Percentiles rank a stretch among this genome's conserved stretches.
Conservation (phyloP, 2,113 vertebrate species). For the Capreolus pygargus region DNA sequence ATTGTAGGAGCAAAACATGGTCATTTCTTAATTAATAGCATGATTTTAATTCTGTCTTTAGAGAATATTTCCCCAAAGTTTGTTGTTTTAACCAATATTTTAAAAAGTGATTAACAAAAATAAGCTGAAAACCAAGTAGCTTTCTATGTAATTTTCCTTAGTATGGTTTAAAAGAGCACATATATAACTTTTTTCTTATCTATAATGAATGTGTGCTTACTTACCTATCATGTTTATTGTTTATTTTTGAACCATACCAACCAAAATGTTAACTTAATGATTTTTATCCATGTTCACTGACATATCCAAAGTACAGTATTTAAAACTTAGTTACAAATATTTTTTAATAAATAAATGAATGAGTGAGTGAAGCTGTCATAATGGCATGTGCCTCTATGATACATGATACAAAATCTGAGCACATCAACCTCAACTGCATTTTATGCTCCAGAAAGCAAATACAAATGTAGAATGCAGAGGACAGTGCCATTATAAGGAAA, state of each 20-base stretch:
- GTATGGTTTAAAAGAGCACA: not conserved
- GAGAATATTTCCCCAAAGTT: not conserved
- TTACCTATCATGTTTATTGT: not conserved
- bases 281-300: not conserved
- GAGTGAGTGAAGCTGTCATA: not conserved
- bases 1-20: not conserved
- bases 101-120: conserved; percentile 6
- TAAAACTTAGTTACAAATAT: not conserved
- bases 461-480: not conserved
- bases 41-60: conserved; percentile 19
- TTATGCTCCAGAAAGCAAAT: not conserved
- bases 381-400: not conserved
- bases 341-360: not conserved
- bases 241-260: not conserved
- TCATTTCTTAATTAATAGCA: conserved; percentile 26
- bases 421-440: not conserved
- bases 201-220: not conserved
- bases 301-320: not conserved
- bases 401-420: not conserved
- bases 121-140: not conserved
- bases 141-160: conserved; percentile 24
- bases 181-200: not conserved
- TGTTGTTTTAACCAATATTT: not conserved
- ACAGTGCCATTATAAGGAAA: not conserved
- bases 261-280: conserved; percentile 14